Base-by-base conservation (phyloP, 64 coral and sea anemone genomes). In the Platygyra sinensis region DNA sequence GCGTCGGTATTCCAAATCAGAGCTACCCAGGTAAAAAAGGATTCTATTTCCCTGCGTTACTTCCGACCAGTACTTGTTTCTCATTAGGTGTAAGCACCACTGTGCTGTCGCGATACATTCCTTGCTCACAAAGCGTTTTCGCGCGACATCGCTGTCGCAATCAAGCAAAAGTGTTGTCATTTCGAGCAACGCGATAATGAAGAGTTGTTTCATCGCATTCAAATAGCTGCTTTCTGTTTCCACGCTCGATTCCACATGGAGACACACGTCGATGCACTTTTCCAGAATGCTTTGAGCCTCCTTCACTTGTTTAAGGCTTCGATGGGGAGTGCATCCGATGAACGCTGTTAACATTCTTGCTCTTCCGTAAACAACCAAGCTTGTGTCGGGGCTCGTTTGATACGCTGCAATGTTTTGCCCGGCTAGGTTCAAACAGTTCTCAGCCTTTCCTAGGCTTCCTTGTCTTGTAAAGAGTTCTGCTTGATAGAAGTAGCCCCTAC, bases 381-480 rank as follows among this genome's bases (percentile, higher is more conserved):
- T 46, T 46, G 39, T 8, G 3, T 46, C 39, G 3, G 5, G 6
- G 39, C 39, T 4, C 39, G 39, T 46, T 46, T 46, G 39, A 46
- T 5, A 46, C 6, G 39, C 39, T 46, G 39, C 39, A 46, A 46
- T 46, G 39, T 46, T 46, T 46, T 46, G 39, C 39, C 39, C 39
- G 39, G 39, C 39, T 46, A 46, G 39, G 39, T 46, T 46, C 39
- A 46, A 46, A 46, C 39, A 46, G 4, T 46, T 46, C 39, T 46
- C 33, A 89, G 92, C 86, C 30, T 73, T 77, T 11, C 92, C 92
- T 49, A 75, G 49, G 8, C 64, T 89, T 42, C 74, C 61, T 28
- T 94, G 69, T 75, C 92, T 81, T 22, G 87, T 60, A 36, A 77
- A 74, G 50, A 94, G 57, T 0, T 64, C 87, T 3, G 92, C 73